These are phyloP conservation scores for Loris lydekkerianus DNA, from an alignment of 2,797 vertebrate genomes.

Conservation along the genomic window DNA sequence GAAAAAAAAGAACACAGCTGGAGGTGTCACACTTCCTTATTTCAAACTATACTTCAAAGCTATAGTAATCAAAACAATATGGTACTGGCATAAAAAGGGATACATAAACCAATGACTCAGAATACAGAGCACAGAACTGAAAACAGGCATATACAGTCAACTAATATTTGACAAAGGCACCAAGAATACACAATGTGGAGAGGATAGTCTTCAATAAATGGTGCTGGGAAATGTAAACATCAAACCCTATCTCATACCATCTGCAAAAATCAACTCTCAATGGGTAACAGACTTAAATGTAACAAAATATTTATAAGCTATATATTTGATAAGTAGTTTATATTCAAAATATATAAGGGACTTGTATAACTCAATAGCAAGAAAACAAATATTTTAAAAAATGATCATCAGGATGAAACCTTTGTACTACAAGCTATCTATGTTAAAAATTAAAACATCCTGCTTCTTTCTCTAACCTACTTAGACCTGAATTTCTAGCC, in stretches of 20 bases:
- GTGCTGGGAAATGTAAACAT: background rate
- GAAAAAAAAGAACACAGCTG: background rate
- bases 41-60: constrained; percentile 1
- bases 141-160: background rate
- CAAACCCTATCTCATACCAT: background rate
- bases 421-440: background rate
- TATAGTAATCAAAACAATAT: background rate
- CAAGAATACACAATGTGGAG: background rate
- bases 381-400: background rate
- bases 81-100: background rate
- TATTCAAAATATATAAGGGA: background rate
- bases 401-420: background rate
- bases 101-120: background rate
- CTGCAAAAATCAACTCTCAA: background rate
- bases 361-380: background rate
- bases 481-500: background rate
- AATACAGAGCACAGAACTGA: background rate
- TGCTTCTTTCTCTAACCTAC: background rate
- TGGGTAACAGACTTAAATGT: background rate
- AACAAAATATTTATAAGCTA: background rate
- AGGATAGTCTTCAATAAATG: background rate
- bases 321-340: background rate
- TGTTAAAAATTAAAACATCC: background rate
- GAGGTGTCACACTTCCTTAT: background rate
- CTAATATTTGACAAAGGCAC: background rate